phyloP scores from a whole-genome alignment of 2,888 invertebrate genomes.

The Chrysolina americana region DNA sequence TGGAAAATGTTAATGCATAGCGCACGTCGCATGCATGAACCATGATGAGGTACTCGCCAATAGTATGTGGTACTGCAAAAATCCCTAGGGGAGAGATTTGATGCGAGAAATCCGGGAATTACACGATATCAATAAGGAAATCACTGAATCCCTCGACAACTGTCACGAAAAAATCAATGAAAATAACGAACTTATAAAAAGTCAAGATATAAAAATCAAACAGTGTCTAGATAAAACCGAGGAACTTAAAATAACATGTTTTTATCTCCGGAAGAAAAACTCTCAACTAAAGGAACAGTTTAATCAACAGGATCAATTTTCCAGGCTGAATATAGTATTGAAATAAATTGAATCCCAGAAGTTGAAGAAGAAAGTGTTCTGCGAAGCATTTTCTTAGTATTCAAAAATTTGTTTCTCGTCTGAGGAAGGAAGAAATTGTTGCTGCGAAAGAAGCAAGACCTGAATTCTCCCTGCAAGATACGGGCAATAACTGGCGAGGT shows the following conservation, averaged over 20 bases:
- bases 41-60: neutral
- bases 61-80: neutral
- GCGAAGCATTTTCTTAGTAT: neutral
- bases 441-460: no score
- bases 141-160: neutral
- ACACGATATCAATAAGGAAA: constrained; percentile 7
- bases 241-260: neutral
- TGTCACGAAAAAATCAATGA: constrained; percentile 32
- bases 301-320: constrained; percentile 26
- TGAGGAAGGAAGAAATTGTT: no score
- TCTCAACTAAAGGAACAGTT: neutral
- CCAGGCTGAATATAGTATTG: constrained; percentile 29
- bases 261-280: neutral
- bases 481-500: no score
- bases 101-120: constrained; percentile 8
- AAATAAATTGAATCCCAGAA: constrained; percentile 25
- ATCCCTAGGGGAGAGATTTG: neutral
- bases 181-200: constrained; percentile 26
- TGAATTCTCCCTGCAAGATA: no score
- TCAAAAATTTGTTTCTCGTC: neutral
- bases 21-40: neutral
- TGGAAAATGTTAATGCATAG: neutral
- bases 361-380: constrained; percentile 24
- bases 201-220: constrained; percentile 24
- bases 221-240: neutral